Conservation (phyloP, 2,888 invertebrate genomes). For the Dyspetes luteomarginatus region DNA sequence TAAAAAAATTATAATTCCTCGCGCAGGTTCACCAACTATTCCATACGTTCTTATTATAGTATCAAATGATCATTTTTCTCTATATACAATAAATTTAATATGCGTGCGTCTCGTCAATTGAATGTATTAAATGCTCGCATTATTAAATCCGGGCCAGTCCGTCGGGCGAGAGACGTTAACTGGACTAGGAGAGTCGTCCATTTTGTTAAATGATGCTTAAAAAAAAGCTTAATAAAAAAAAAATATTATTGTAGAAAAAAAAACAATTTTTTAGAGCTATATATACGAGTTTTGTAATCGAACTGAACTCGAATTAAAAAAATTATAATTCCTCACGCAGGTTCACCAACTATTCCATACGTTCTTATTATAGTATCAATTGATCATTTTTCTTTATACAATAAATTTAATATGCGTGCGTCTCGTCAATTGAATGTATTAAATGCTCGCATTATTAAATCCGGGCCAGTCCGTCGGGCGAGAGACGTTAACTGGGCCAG, state of each 20-base stretch:
- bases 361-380: not conserved
- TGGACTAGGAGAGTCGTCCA: slow-evolving; percentile 52
- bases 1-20: slow-evolving; percentile 16
- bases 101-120: not conserved
- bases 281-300: no score
- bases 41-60: not conserved
- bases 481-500: slow-evolving; percentile 61
- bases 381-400: not conserved
- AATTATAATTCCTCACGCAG: slow-evolving; percentile 19
- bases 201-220: no score
- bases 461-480: slow-evolving; percentile 58
- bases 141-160: slow-evolving; percentile 60
- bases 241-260: no score
- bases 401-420: not conserved
- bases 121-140: slow-evolving; percentile 42
- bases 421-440: slow-evolving; percentile 24
- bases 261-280: no score
- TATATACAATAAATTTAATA: not conserved
- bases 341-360: not conserved
- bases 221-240: no score
- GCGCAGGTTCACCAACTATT: not conserved
- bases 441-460: slow-evolving; percentile 51
- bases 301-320: not conserved
- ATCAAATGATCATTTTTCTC: not conserved
- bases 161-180: slow-evolving; percentile 57